phyloP scores from a whole-genome alignment of 2,797 vertebrate genomes.

The Malurus leucopterus region DNA sequence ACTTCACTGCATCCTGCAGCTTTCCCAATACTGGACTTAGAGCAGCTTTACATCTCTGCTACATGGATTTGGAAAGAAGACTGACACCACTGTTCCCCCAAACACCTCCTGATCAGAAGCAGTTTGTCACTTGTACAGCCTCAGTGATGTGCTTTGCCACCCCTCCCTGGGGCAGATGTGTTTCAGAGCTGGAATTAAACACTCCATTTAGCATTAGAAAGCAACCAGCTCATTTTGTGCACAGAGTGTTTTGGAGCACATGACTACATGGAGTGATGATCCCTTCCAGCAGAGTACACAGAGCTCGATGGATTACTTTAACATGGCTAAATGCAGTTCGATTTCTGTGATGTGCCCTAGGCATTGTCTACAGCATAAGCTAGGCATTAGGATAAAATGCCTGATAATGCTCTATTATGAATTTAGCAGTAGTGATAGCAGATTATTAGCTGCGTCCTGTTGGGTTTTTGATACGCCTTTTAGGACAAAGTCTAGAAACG shows the following conservation, averaged over 20 bases:
- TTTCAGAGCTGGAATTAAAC: neutral
- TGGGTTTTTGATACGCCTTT: neutral
- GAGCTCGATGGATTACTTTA: conserved; percentile 30
- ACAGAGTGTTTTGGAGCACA: rapidly evolving
- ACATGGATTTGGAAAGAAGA: neutral
- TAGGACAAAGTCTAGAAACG: neutral
- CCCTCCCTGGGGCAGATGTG: neutral
- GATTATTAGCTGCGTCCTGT: neutral
- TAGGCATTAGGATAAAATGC: neutral
- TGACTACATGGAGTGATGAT: neutral
- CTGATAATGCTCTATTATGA: neutral
- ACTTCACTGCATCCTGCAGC: neutral
- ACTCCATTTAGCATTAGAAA: neutral
- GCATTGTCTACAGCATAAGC: neutral
- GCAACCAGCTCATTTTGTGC: no score
- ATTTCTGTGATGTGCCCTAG: conserved; percentile 1
- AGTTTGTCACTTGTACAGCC: neutral
- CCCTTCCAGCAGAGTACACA: neutral
- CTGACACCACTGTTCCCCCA: neutral
- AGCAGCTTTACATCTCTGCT: neutral
- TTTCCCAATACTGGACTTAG: neutral
- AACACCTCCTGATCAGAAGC: neutral
- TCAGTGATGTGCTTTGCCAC: neutral
- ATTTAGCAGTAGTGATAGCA: neutral
- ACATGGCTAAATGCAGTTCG: conserved; percentile 49